phyloP scores from a whole-genome alignment of 2,797 vertebrate genomes.

The Trichosurus vulpecula region DNA sequence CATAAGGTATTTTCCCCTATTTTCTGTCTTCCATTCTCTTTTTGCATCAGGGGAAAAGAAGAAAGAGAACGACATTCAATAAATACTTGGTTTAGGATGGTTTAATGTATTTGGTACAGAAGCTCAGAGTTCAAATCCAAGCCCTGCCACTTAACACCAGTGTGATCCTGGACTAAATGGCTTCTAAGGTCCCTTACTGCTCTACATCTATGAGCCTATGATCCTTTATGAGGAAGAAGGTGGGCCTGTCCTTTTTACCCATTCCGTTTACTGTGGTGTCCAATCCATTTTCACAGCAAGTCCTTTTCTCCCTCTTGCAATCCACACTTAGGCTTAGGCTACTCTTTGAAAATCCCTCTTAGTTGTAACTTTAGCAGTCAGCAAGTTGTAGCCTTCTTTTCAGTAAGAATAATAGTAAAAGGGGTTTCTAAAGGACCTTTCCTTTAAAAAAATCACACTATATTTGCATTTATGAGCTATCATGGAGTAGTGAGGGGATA shows the following conservation, averaged over 20 bases:
- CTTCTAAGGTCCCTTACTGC: neutral
- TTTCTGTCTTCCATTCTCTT: conserved; percentile 36
- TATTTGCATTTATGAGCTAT: neutral
- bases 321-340: neutral
- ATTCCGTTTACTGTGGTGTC: neutral
- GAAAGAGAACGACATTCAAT: neutral
- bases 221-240: neutral
- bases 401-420: neutral
- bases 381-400: neutral
- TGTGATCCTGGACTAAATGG: neutral
- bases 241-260: neutral
- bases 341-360: neutral
- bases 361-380: neutral
- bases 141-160: neutral
- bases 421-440: neutral
- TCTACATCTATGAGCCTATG: neutral
- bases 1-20: conserved; percentile 45
- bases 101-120: neutral
- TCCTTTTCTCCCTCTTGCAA: neutral
- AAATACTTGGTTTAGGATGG: neutral
- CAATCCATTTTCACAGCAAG: neutral
- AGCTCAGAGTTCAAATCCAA: neutral
- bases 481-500: neutral
- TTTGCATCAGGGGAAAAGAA: neutral
- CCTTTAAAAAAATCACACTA: neutral